Conservation (phyloP, 2,888 invertebrate genomes). For the Achlya flavicornis region DNA sequence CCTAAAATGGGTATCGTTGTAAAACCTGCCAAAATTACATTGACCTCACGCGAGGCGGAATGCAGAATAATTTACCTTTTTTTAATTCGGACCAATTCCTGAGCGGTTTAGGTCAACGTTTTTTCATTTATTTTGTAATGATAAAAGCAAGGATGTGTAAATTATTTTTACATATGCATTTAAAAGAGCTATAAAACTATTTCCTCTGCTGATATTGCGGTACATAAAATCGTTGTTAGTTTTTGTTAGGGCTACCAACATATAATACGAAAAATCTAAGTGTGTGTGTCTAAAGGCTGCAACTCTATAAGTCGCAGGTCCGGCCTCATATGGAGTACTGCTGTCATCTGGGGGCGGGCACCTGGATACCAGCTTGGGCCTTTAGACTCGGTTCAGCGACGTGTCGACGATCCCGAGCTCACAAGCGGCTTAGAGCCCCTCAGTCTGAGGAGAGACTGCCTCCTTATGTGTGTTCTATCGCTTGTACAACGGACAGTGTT, state of each 20-base stretch:
- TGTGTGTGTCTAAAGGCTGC: too few relatives aligned
- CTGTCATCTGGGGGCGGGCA: too few relatives aligned
- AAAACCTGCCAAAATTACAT: constrained; percentile 32
- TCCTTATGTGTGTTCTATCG: too few relatives aligned
- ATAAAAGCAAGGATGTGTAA: neutral
- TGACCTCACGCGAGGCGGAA: constrained; percentile 36
- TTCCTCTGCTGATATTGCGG: neutral
- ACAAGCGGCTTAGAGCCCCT: too few relatives aligned
- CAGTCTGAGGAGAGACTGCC: too few relatives aligned
- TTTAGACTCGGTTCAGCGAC: too few relatives aligned
- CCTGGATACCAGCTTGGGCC: too few relatives aligned
- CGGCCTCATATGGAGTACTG: too few relatives aligned
- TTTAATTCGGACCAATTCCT: constrained; percentile 23
- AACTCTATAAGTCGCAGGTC: too few relatives aligned
- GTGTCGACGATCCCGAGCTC: too few relatives aligned
- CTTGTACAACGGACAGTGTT: too few relatives aligned
- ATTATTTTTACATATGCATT: neutral
- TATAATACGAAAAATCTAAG: neutral
- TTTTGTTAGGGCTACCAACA: neutral
- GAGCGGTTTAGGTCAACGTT: neutral
- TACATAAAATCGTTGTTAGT: neutral
- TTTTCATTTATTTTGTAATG: constrained; percentile 5
- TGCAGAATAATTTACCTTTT: constrained; percentile 33
- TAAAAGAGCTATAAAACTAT: neutral
- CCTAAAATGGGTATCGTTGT: neutral